Conservation (phyloP, 2,113 vertebrate species). For the Anhinga rufa region DNA sequence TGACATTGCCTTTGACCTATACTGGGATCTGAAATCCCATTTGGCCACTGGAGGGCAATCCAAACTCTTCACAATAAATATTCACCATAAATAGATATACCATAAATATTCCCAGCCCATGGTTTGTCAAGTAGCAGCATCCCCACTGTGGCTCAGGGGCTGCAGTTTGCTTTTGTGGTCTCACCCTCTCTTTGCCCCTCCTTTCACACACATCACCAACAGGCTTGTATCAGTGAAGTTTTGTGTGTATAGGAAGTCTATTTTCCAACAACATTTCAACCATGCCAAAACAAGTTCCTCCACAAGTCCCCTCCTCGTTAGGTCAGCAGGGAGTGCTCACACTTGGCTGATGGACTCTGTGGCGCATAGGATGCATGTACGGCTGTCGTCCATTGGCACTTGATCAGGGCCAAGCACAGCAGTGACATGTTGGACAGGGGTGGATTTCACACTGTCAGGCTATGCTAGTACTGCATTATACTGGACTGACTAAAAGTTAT, state of each 20-base stretch:
- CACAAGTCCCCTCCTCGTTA: fast-evolving
- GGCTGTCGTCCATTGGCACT: too few relatives aligned
- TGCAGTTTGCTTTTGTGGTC: neutral
- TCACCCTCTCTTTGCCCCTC: neutral
- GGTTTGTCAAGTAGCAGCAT: neutral
- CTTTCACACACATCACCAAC: neutral
- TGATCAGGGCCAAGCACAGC: neutral
- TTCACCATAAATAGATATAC: neutral
- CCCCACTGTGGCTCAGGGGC: neutral
- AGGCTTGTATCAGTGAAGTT: neutral
- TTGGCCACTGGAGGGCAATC: slow-evolving; percentile 5
- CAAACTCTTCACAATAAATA: neutral
- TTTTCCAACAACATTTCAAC: neutral
- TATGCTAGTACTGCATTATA: neutral
- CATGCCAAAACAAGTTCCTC: neutral
- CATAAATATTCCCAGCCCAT: neutral
- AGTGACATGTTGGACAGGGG: neutral
- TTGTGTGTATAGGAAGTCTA: neutral
- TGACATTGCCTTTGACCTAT: neutral
- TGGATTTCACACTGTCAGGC: neutral
- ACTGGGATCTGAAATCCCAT: neutral
- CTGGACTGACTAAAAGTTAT: neutral
- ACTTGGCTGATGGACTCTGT: fast-evolving
- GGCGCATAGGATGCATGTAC: neutral
- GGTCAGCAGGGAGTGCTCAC: neutral